A percentile compares a stretch with the other conserved stretches of the same genome.
Conservation (phyloP, 1,140 invertebrate species). For the Drosophila littoralis region DNA sequence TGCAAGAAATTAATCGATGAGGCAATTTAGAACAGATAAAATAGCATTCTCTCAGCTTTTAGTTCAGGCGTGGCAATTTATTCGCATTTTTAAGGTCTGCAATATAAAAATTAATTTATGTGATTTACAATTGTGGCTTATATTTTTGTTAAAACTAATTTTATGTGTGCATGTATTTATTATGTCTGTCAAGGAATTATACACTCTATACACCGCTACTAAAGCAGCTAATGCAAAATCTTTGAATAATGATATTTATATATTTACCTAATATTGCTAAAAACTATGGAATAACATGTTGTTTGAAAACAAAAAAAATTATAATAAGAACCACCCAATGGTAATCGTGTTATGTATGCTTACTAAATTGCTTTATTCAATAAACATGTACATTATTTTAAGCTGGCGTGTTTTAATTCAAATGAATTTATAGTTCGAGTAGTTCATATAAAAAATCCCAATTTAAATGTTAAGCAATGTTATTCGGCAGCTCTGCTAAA, state of each 20-base stretch:
- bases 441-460: background rate
- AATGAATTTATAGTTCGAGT: background rate
- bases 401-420: background rate
- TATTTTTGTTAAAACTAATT: conserved; percentile 55
- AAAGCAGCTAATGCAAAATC: conserved; percentile 48
- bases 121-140: conserved; percentile 79
- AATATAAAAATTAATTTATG: conserved; percentile 47
- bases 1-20: conserved; percentile 40
- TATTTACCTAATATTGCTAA: conserved; percentile 54
- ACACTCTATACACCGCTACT: conserved; percentile 23
- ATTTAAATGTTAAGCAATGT: background rate
- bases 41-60: conserved; percentile 11
- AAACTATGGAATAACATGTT: conserved; percentile 57
- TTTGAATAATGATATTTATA: conserved; percentile 36
- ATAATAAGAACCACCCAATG: conserved; percentile 26
- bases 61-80: conserved; percentile 15
- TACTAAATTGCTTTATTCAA: conserved; percentile 70
- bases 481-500: conserved; percentile 15
- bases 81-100: conserved; percentile 44
- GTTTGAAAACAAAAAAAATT: conserved; percentile 28
- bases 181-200: conserved; percentile 43
- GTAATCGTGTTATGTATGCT: conserved; percentile 68
- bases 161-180: conserved; percentile 59
- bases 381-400: conserved; percentile 68
- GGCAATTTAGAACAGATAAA: conserved; percentile 2